Conservation (phyloP, 2,888 invertebrate genomes). For the Chirona hameri region DNA sequence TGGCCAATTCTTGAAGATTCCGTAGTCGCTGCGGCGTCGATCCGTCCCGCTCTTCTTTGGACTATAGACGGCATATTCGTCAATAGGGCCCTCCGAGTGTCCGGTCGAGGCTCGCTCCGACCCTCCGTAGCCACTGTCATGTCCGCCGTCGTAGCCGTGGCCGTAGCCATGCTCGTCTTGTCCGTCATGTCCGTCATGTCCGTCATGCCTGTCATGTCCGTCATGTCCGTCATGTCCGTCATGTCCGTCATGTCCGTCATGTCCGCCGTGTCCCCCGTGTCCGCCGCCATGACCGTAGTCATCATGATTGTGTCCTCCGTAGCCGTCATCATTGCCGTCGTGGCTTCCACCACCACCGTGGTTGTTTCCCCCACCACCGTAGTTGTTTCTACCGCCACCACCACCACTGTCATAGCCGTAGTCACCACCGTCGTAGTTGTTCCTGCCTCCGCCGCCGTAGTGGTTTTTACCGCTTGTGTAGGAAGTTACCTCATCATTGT, state of each 20-base stretch:
- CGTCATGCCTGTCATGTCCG: too few species aligned
- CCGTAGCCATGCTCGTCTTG: background rate
- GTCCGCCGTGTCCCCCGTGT: too few species aligned
- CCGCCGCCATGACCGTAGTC: background rate
- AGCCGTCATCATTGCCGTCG: background rate
- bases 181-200: background rate
- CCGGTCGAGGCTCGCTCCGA: background rate
- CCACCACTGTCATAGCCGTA: background rate
- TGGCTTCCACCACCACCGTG: background rate
- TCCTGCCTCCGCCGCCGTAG: background rate
- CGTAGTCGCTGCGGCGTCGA: background rate
- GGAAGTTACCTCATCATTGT: too few species aligned
- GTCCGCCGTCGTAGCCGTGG: background rate
- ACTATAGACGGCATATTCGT: background rate
- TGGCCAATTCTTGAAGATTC: too few species aligned
- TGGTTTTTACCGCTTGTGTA: background rate
- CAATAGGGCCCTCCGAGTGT: background rate
- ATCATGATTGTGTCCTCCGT: background rate
- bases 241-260: too few species aligned
- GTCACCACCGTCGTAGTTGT: background rate
- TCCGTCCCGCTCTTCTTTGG: background rate
- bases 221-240: too few species aligned
- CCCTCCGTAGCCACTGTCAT: background rate
- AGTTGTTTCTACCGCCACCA: too few species aligned
- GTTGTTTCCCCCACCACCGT: too few species aligned